phyloP scores from a whole-genome alignment of 2,888 invertebrate genomes.

The Pyrrhosoma nymphula region DNA sequence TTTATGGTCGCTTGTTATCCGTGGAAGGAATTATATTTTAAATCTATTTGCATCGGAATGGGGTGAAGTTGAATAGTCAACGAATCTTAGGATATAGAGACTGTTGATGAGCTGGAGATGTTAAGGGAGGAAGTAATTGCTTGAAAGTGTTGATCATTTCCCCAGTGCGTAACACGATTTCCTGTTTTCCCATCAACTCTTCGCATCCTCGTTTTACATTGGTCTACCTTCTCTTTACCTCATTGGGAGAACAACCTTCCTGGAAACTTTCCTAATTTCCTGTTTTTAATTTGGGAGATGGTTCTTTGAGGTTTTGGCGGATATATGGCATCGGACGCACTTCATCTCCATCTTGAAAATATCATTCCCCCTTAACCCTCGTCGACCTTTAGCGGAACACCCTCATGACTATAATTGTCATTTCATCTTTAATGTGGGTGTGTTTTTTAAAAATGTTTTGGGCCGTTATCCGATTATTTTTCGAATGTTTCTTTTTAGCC shows the following conservation, averaged over 20 bases:
- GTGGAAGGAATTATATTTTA: too few species aligned
- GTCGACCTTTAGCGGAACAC: background rate
- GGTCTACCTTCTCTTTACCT: background rate
- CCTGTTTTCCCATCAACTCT: too few species aligned
- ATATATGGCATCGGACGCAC: background rate
- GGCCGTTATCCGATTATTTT: background rate
- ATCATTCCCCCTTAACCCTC: background rate
- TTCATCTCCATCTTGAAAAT: background rate
- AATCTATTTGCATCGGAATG: too few species aligned
- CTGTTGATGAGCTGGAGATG: too few species aligned
- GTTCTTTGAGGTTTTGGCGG: background rate
- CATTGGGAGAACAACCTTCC: background rate
- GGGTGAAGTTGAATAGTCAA: too few species aligned
- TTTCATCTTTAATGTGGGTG: background rate
- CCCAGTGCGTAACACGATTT: too few species aligned
- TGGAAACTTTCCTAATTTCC: slow-evolving; percentile 20
- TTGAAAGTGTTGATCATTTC: too few species aligned
- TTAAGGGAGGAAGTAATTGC: too few species aligned
- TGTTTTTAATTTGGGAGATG: slow-evolving; percentile 4
- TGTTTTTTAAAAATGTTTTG: background rate
- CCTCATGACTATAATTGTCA: background rate
- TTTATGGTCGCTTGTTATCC: too few species aligned
- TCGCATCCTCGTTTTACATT: background rate
- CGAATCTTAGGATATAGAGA: too few species aligned
- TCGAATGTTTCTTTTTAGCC: background rate